Evolutionary conservation across 2,113 vertebrate species (phyloP), one percentile per base, ranked within the genome.

Genomic region (Mesembrinibis cayennensis): DNA sequence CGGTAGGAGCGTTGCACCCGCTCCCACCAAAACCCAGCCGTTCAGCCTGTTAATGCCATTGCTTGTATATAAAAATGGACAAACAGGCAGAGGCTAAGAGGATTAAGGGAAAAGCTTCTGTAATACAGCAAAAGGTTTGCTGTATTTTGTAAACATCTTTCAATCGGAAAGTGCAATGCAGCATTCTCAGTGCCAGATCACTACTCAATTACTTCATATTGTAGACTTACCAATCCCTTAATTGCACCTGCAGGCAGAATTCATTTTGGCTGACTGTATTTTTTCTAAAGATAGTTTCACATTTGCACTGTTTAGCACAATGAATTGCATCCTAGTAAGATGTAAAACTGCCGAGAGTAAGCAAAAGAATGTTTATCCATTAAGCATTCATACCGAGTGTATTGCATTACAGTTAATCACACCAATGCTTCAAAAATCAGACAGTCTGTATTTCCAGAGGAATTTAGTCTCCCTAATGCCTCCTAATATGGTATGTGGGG

Each of bases 391-490:
- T 67, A 95, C 30, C 11, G 8, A 93, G 56, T 63, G 69, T 91
- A 90, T 90, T 97, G 59, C 76, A 78, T 90, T 95, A 94, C 96
- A 96, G 77, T 87, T 97, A 97, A 96, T 94, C 92, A 96, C 79
- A 81, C 67, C 89, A 95, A 6, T 53, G 86, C 67, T 66, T 91
- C 91, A 85, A 86, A 97, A 93, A 91, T 82, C 80, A 93, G 88
- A 59, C 50, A 49, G 74, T 91, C 91, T 94, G 71, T 87, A 83
- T 89, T 97, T 93, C 91, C 82, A 95, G 77, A 92, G 72, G 58
- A 95, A 74, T 92, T 94, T 9, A 91, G 80, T 63, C 80, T 89
- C 66, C 72, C 45, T 90, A 95, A 94, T 84, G 78, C 93, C 72
- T 96, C 92, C 72, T 84, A 90, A 93, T 78, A 84, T 9, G 40